Evolutionary conservation across 2,888 invertebrate genomes (phyloP), one percentile per base, ranked within the genome.

Genomic region (Bedellia somnulentella): DNA sequence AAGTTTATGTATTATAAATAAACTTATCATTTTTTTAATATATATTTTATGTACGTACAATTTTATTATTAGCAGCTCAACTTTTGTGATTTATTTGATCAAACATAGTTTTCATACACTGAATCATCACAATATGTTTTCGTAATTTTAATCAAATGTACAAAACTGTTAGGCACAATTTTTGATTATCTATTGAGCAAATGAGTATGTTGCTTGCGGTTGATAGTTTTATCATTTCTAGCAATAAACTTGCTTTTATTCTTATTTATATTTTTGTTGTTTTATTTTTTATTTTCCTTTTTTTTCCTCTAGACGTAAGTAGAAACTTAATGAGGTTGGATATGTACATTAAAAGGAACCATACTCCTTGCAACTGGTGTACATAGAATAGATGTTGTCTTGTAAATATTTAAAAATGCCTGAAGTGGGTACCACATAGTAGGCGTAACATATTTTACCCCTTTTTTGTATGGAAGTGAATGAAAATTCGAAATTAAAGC

Each of bases 161-260:
- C 73, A 73, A 73, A 73, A 58, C 43, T n/a, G n/a, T n/a, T 54
- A 59, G 44, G 57, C 50, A 53, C 53, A 55, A 55, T 53, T 24
- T 22, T 26, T n/a, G 18, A 31, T 12, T 13, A 29, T 51, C 49
- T 44, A 49, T 47, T 56, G 60, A 64, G 59, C 66, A 59, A 62
- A 56, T 45, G n/a, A 62, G 58, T 68, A 18, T 9, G 62, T 61
- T 64, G 67, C 67, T 70, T 60, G 57, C 56, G 70, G 66, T 67
- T 71, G 67, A 63, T 66, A 58, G 64, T 67, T 70, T 66, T 71
- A 61, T 67, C 18, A 24, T 31, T 31, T 66, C 66, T 75, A 75
- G 75, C 75, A 75, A 75, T 75, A 75, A 75, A 73, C 58, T 75
- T 75, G 73, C 73, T 73, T 75, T 63, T 67, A 63, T 57, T 66